Conservation (phyloP, 1,140 invertebrate genomes). For the Diprion similis region DNA sequence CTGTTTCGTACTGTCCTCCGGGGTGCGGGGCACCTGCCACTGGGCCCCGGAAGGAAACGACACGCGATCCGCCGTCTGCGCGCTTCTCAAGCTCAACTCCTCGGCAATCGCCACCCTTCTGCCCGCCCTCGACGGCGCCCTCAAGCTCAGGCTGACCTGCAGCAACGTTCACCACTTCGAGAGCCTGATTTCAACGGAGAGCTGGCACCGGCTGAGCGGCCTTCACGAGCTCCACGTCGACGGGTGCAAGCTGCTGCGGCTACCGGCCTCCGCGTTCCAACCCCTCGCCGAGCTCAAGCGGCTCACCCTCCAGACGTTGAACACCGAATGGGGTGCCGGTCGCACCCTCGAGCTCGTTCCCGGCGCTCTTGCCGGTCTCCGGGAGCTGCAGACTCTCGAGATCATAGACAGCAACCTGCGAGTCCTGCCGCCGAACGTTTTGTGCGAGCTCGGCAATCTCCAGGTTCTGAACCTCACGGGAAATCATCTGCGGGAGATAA, state of each 20-base stretch:
- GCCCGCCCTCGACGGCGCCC: constrained; percentile 74
- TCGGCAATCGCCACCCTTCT: constrained; percentile 68
- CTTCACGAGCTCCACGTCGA: constrained; percentile 77
- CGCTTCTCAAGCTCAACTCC: constrained; percentile 72
- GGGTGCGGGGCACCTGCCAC: constrained; percentile 58
- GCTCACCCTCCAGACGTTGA: constrained; percentile 76
- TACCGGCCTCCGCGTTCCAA: constrained; percentile 79
- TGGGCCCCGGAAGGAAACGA: constrained; percentile 69
- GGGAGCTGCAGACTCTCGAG: constrained; percentile 80
- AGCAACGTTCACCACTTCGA: constrained; percentile 81
- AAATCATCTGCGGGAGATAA: constrained; percentile 78
- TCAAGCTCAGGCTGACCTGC: constrained; percentile 75
- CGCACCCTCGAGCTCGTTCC: constrained; percentile 74
- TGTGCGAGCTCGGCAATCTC: constrained; percentile 80
- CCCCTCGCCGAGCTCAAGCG: constrained; percentile 78
- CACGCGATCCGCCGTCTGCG: constrained; percentile 69
- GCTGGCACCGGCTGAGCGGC: constrained; percentile 75
- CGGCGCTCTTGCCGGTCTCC: constrained; percentile 74
- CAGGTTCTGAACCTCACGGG: constrained; percentile 83
- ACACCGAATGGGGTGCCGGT: constrained; percentile 77
- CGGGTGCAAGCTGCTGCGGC: constrained; percentile 79
- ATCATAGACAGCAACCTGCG: constrained; percentile 83
- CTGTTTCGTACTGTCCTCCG: constrained; percentile 22
- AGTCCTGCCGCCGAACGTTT: constrained; percentile 74
- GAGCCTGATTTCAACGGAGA: constrained; percentile 74